These are phyloP conservation scores for Drosophila prolongata DNA, from an alignment of 2,888 invertebrate genomes.

Conservation along the genomic window DNA sequence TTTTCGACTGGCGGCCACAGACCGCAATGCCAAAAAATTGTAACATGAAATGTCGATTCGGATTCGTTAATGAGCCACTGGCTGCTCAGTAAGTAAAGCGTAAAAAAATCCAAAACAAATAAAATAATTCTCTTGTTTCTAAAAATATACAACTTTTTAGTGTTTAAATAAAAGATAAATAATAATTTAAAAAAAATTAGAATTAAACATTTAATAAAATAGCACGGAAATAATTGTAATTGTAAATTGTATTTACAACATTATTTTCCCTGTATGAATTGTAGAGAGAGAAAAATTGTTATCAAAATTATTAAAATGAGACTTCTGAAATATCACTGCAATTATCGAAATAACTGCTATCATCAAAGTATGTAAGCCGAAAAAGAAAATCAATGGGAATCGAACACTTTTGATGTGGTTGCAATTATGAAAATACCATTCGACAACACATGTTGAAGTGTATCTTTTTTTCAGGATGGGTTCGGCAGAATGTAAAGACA, in stretches of 20 bases:
- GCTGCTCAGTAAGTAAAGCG: conserved; percentile 25
- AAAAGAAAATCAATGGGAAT: background rate
- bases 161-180: too few relatives aligned
- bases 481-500: conserved; percentile 33
- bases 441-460: conserved; percentile 7
- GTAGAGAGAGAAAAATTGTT: too few relatives aligned
- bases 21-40: conserved; percentile 63
- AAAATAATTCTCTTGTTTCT: background rate
- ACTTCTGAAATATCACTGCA: background rate
- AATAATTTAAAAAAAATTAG: too few relatives aligned
- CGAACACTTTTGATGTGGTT: background rate
- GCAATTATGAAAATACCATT: background rate
- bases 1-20: conserved; percentile 15
- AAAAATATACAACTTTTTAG: too few relatives aligned
- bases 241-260: too few relatives aligned
- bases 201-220: too few relatives aligned
- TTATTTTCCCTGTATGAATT: too few relatives aligned
- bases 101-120: background rate
- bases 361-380: background rate
- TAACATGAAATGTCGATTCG: conserved; percentile 60
- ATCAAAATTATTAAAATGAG: too few relatives aligned
- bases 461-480: conserved; percentile 22
- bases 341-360: too few relatives aligned
- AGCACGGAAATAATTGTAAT: too few relatives aligned
- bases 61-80: conserved; percentile 56